Evolutionary conservation across 1,140 invertebrate genomes (phyloP).

Genomic region (Heliconius melpomene): DNA sequence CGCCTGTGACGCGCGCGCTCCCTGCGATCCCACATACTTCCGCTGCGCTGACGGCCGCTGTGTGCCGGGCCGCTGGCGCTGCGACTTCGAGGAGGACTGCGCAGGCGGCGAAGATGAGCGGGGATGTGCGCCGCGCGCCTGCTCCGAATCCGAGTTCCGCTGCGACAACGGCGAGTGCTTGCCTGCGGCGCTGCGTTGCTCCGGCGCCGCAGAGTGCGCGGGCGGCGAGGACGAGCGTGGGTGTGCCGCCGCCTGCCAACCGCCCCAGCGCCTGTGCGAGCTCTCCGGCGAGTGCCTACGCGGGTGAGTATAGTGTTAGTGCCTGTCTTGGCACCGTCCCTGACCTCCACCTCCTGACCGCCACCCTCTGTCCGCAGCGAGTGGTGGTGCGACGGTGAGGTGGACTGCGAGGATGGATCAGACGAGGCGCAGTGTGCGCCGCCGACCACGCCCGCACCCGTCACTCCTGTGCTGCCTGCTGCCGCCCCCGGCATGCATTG

Average conservation of each 20-base stretch:
- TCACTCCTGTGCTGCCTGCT: constrained; percentile 83
- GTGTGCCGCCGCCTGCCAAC: constrained; percentile 81
- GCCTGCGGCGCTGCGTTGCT: constrained; percentile 83
- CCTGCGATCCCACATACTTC: constrained; percentile 89
- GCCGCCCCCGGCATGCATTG: constrained; percentile 82
- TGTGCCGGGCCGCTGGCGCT: constrained; percentile 88
- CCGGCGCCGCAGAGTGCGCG: constrained; percentile 86
- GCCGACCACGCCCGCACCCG: constrained; percentile 64
- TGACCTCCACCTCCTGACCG: neutral
- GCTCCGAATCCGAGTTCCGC: constrained; percentile 86
- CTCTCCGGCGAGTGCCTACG: constrained; percentile 49
- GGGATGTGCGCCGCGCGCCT: constrained; percentile 85
- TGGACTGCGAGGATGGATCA: constrained; percentile 87
- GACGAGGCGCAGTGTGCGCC: constrained; percentile 85
- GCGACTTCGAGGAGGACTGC: constrained; percentile 86
- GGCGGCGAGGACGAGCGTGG: constrained; percentile 83
- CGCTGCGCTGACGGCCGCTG: constrained; percentile 88
- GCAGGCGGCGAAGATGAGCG: constrained; percentile 87
- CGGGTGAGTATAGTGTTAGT: constrained; percentile 26
- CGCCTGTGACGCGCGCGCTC: constrained; percentile 81
- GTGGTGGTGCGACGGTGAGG: constrained; percentile 86
- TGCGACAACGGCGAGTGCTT: constrained; percentile 86
- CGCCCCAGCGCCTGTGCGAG: constrained; percentile 83
- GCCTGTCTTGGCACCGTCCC: too few relatives aligned
- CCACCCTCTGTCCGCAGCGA: constrained; percentile 52